Evolutionary conservation across 2,888 invertebrate genomes (phyloP).

Genomic region (Heliconius aoede): DNA sequence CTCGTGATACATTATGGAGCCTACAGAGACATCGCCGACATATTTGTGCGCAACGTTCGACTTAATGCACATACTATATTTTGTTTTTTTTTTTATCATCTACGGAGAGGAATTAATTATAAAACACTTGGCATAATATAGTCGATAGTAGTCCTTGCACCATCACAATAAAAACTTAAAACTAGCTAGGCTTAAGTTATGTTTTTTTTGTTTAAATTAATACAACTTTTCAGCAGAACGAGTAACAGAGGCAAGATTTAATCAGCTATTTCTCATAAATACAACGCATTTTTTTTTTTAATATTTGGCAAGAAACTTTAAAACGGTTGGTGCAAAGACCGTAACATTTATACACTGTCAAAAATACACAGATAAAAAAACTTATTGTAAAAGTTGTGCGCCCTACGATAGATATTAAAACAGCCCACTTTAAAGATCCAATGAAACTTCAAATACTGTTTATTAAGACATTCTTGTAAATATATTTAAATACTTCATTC

Average conservation of each 20-base stretch:
- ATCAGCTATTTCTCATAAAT: conserved; percentile 25
- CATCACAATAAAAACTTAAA: conserved; percentile 34
- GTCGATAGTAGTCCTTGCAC: conserved; percentile 41
- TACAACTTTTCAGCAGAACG: conserved; percentile 22
- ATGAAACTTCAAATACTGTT: conserved; percentile 51
- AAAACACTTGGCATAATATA: conserved; percentile 36
- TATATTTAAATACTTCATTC: conserved; percentile 59
- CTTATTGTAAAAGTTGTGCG: conserved; percentile 53
- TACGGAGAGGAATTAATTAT: conserved; percentile 22
- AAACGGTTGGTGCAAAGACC: conserved; percentile 55
- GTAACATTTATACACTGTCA: conserved; percentile 49
- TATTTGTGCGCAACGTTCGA: conserved; percentile 71
- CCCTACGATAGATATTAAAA: conserved; percentile 66
- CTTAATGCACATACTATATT: conserved; percentile 41
- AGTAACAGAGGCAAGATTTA: conserved; percentile 33
- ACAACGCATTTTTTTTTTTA: conserved; percentile 25
- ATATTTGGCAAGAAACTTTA: conserved; percentile 50
- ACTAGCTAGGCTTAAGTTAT: conserved; percentile 38
- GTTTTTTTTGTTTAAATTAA: conserved; percentile 15
- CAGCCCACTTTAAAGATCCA: conserved; percentile 57
- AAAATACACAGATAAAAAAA: conserved; percentile 51
- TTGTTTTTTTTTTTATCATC: conserved; percentile 8
- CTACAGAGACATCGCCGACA: conserved; percentile 66
- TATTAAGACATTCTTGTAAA: conserved; percentile 35
- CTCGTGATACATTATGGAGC: conserved; percentile 71